Evolutionary conservation across 2,113 vertebrate genomes (phyloP).

Genomic region (Laticauda colubrina): DNA sequence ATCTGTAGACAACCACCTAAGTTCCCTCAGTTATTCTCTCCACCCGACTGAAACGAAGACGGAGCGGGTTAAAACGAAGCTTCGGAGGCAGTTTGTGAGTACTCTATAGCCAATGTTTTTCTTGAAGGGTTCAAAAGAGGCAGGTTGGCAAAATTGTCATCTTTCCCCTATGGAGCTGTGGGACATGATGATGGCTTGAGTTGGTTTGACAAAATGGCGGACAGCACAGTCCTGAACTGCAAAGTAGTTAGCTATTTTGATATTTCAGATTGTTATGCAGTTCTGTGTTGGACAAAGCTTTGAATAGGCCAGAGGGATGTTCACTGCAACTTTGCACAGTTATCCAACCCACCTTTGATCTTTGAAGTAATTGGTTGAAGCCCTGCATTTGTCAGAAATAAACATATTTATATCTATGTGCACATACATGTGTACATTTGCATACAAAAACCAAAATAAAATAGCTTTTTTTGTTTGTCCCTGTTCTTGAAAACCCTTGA

Average conservation of each 20-base stretch:
- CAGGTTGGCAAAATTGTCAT: neutral
- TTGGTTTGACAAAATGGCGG: neutral
- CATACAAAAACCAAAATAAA: neutral
- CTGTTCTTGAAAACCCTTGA: neutral
- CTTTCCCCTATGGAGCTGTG: no score
- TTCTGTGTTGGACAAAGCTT: neutral
- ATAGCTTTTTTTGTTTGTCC: neutral
- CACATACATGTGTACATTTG: neutral
- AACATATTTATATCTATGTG: neutral
- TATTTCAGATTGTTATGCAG: no score
- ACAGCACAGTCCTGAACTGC: neutral
- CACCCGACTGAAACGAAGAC: slow-evolving; percentile 62
- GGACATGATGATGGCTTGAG: neutral
- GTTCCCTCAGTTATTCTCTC: slow-evolving; percentile 65
- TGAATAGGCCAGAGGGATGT: neutral
- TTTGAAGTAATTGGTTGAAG: neutral
- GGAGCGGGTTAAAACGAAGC: slow-evolving; percentile 71
- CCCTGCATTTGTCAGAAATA: neutral
- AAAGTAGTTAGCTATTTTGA: neutral
- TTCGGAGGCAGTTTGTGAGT: slow-evolving; percentile 91
- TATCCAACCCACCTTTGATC: neutral
- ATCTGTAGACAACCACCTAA: slow-evolving; percentile 84
- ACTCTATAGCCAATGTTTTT: neutral
- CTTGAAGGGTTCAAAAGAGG: neutral
- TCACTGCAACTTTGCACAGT: accelerated